Evolutionary conservation across 1,140 invertebrate species (phyloP), one percentile per base, ranked within the genome.

Genomic region (Rhagoletis zephyria): DNA sequence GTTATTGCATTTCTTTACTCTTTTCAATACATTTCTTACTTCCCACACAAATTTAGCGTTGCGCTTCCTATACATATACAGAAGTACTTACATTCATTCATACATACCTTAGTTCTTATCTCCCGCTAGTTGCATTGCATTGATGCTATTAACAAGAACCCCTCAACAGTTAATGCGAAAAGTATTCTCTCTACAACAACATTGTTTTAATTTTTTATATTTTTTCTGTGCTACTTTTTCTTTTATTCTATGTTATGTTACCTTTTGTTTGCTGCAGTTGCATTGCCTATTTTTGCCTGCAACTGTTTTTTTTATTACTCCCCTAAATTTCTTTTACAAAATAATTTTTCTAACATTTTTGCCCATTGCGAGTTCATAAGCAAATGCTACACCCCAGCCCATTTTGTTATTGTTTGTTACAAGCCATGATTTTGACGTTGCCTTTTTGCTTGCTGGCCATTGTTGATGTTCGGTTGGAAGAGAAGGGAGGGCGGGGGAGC

Each of bases 121-220:
- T 30, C 30, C 30, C 30, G 30, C 30, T 10, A 1, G 30, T 67
- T 74, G 64, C 42, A 45, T 74, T n/a, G 67, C 12, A 74, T 74
- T 74, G 42, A 45, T 74, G 67, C 42, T 45, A 74, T n/a, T 74
- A 42, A 74, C 67, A 48, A 48, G 67, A 74, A 74, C 67, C 14
- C 67, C 42, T 16, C 6, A 1, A 45, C 67, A 74, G 14, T 12
- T 12, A 67, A 56, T 56, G 64, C 42, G 45, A 16, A 74, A 16
- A 42, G 42, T 74, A 45, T 74, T 40, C 40, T 42, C 40, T 12
- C 30, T 30, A 30, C 30, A 30, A 14, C 67, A 74, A 74, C 67
- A 74, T 74, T 74, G 67, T 74, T 45, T 74, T 74, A 74, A 74
- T 74, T 45, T 40, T 74, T 6, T 45, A 4, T 74, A 74, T 45